Evolutionary conservation across 2,888 invertebrate species (phyloP).

Genomic region (Heteromurus nitidus): DNA sequence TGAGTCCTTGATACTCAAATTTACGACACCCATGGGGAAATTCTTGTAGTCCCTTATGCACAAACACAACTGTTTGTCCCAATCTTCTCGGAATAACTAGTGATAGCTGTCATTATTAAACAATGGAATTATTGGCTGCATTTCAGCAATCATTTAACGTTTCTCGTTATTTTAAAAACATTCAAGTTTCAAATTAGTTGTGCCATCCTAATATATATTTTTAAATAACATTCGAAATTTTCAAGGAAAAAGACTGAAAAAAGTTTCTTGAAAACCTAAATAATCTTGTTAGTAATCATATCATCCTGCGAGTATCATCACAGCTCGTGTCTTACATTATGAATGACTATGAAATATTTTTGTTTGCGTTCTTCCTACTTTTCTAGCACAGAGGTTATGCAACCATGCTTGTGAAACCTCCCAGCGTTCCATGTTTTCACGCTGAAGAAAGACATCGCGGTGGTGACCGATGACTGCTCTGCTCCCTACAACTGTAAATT

Average conservation of each 20-base stretch:
- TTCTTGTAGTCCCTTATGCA: no score
- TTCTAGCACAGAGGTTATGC: not conserved
- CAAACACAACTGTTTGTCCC: no score
- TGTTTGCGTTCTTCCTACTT: not conserved
- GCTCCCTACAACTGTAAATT: not conserved
- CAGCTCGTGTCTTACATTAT: not conserved
- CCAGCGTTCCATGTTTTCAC: not conserved
- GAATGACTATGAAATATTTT: not conserved
- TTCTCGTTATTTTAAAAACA: no score
- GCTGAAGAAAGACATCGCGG: not conserved
- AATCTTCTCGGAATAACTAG: no score
- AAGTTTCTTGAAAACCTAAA: not conserved
- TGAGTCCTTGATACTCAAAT: no score
- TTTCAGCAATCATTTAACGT: no score
- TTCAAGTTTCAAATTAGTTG: no score
- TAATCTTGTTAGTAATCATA: not conserved
- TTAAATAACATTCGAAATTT: no score
- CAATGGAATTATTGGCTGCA: no score
- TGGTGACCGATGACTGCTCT: not conserved
- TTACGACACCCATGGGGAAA: no score
- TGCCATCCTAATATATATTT: no score
- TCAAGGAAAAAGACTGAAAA: not conserved
- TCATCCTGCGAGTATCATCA: not conserved
- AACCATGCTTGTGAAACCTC: not conserved
- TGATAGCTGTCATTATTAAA: no score